phyloP scores from a whole-genome alignment of 1,140 invertebrate genomes.

The Lycorma delicatula region DNA sequence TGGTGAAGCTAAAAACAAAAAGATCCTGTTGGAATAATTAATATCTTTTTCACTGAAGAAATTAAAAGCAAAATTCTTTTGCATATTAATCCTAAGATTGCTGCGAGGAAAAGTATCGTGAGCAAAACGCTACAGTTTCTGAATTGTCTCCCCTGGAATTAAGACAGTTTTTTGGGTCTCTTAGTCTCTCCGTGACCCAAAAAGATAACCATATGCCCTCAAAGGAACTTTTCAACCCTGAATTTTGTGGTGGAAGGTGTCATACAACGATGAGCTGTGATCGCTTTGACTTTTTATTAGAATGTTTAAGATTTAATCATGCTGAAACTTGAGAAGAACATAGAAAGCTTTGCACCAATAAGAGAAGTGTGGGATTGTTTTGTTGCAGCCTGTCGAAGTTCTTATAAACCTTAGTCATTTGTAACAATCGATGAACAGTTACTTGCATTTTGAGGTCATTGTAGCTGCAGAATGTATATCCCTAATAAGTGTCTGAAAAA shows the following conservation, averaged over 20 bases:
- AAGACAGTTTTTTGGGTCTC: conserved; percentile 20
- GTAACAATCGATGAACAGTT: conserved; percentile 37
- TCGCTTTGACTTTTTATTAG: conserved; percentile 33
- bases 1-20: not conserved
- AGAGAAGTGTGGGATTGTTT: conserved; percentile 34
- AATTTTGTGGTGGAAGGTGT: conserved; percentile 23
- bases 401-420: conserved; percentile 8
- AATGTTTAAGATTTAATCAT: conserved; percentile 33
- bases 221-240: conserved; percentile 25
- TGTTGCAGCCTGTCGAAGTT: conserved; percentile 8
- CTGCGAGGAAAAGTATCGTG: not conserved
- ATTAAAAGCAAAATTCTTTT: not conserved
- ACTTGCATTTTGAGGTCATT: conserved; percentile 33
- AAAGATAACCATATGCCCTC: conserved; percentile 27
- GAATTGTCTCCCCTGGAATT: not conserved
- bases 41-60: not conserved
- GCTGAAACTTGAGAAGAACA: conserved; percentile 26
- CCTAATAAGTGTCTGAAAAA: conserved; percentile 27
- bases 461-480: conserved; percentile 37
- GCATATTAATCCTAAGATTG: not conserved
- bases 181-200: conserved; percentile 22
- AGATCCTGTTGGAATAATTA: not conserved
- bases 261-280: conserved; percentile 28
- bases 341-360: conserved; percentile 34
- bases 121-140: not conserved